Evolutionary conservation across 2,797 vertebrate genomes (phyloP).

Genomic region (Podargus strigoides): DNA sequence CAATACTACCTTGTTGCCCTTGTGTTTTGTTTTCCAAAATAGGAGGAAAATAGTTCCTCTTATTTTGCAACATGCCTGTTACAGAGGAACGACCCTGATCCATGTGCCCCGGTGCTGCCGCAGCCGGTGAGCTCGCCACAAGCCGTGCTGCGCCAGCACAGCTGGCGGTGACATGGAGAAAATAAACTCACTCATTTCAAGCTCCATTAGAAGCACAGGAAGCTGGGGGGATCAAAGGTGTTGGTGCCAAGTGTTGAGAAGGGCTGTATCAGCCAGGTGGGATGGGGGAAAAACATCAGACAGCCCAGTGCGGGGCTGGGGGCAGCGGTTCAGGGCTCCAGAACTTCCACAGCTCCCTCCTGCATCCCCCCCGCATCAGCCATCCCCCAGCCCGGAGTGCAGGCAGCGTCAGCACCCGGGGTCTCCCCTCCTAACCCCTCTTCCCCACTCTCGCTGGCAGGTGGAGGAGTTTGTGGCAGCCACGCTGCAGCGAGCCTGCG

Average conservation of each 20-base stretch:
- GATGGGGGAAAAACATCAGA: too few species aligned
- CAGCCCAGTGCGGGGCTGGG: too few species aligned
- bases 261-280: background rate
- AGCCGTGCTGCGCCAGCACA: fast-evolving
- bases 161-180: background rate
- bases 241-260: background rate
- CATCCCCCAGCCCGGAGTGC: too few species aligned
- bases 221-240: background rate
- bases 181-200: background rate
- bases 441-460: slow-evolving; percentile 62
- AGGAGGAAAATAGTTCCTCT: background rate
- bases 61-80: background rate
- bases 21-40: background rate
- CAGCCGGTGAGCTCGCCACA: background rate
- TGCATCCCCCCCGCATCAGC: too few species aligned
- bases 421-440: background rate
- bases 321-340: too few species aligned
- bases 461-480: slow-evolving; percentile 85
- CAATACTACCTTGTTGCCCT: background rate
- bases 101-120: background rate
- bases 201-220: background rate
- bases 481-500: slow-evolving; percentile 83
- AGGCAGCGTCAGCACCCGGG: too few species aligned
- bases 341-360: too few species aligned
- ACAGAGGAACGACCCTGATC: background rate